A percentile compares a stretch with the other conserved stretches of the same genome.
Conservation (phyloP, 2,888 invertebrate species). For the Pelosia muscerda region DNA sequence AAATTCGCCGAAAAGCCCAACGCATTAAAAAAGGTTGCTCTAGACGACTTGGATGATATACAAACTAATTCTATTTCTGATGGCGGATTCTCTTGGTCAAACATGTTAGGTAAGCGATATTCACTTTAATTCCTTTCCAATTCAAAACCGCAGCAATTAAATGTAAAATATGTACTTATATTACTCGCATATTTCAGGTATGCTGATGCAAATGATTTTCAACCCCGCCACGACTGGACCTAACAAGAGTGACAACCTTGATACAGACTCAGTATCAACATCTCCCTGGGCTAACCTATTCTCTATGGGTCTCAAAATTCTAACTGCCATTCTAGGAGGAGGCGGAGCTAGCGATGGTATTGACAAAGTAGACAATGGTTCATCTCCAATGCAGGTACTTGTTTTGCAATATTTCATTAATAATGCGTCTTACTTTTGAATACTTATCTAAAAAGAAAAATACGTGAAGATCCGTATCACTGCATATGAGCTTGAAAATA, state of each 20-base stretch:
- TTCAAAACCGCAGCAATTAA: background rate
- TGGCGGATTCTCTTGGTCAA: slow-evolving; percentile 95
- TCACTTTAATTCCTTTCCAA: background rate
- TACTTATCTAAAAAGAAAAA: slow-evolving; percentile 38
- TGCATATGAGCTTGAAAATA: slow-evolving; percentile 45
- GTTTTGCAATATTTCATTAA: slow-evolving; percentile 29
- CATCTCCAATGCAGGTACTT: slow-evolving; percentile 95
- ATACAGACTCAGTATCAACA: slow-evolving; percentile 89
- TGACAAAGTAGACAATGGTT: slow-evolving; percentile 96
- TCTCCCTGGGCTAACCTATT: slow-evolving; percentile 96
- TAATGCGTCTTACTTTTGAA: slow-evolving; percentile 17
- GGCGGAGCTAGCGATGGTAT: slow-evolving; percentile 93
- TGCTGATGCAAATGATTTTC: slow-evolving; percentile 95
- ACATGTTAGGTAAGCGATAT: slow-evolving; percentile 89
- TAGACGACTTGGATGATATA: slow-evolving; percentile 93
- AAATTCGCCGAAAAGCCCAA: slow-evolving; percentile 97
- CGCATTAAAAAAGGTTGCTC: slow-evolving; percentile 94
- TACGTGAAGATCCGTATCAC: slow-evolving; percentile 28
- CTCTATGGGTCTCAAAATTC: slow-evolving; percentile 94
- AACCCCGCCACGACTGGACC: slow-evolving; percentile 90
- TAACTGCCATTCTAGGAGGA: slow-evolving; percentile 94
- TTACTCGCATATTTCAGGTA: slow-evolving; percentile 48
- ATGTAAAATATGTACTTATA: background rate
- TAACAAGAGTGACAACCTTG: slow-evolving; percentile 93
- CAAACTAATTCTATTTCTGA: slow-evolving; percentile 93